Evolutionary conservation across 2,113 vertebrate species (phyloP), one percentile per base, ranked within the genome.

Genomic region (Phyllostomus hastatus): DNA sequence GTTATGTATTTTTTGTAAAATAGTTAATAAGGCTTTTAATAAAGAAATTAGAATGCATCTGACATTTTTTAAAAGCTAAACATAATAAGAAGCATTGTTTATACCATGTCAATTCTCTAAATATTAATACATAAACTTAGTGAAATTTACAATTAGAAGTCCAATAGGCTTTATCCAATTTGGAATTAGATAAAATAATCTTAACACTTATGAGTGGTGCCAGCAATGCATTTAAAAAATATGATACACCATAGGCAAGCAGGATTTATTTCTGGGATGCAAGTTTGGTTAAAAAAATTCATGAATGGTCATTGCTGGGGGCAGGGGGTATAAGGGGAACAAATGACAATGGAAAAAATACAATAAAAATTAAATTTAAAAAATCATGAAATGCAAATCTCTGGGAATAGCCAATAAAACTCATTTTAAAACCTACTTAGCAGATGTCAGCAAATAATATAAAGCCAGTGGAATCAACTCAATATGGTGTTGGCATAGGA

Each of bases 61-160:
- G 89, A 50, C 78, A 90, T 95, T 88, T 91, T 89, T 3, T 67
- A 90, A 97, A 79, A 70, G 12, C 24, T 52, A 69, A 11, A 81
- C 61, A 46, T 43, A 90, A 90, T 75, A 46, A 79, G 46, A 59
- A 88, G 24, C 52, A 91, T 70, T 52, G 35, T 79, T 59, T 85
- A 88, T 48, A 48, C 24, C 10, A 83, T 7, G 76, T 95, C 59
- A 52, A 48, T 81, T 88, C 10, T 64, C 31, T 76, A 20, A 59
- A 66, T 81, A 64, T 75, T 52, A 88, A 79, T 59, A 69, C 80
- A 22, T 52, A 86, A 85, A 82, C 81, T 69, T 81, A 82, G 73
- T 69, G 10, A 89, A 76, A 86, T 73, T 72, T 73, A 75, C 11
- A 90, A 78, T 88, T 64, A 81, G 69, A 94, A 54, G 89, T 66